phyloP scores from a whole-genome alignment of 2,797 vertebrate genomes.

The Ciconia nigra region DNA sequence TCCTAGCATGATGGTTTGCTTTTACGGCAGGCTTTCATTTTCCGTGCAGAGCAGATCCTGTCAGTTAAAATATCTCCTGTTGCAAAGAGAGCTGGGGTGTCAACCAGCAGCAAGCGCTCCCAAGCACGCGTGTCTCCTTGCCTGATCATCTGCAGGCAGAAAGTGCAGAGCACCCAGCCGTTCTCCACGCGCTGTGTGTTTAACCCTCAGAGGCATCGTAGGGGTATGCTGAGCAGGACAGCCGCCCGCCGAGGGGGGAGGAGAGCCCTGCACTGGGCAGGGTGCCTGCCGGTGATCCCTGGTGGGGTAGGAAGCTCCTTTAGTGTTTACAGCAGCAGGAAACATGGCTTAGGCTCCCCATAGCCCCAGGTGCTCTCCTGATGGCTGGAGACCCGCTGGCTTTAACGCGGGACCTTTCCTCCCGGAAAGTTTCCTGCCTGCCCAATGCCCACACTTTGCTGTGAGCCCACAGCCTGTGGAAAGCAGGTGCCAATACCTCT shows the following conservation, averaged over 20 bases:
- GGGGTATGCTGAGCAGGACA: not conserved
- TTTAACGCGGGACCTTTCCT: not conserved
- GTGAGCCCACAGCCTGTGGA: not conserved
- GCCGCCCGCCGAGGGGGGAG: not conserved
- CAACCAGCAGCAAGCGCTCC: not conserved
- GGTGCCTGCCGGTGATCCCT: rapidly evolving
- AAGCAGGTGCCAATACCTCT: not conserved
- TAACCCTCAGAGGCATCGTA: not conserved
- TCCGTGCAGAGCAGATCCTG: not conserved
- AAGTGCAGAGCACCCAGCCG: not conserved
- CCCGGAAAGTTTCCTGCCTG: not conserved
- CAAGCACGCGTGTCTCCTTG: not conserved
- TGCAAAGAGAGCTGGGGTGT: not conserved
- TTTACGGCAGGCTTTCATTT: not conserved
- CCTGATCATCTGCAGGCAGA: not conserved
- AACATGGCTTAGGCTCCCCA: not conserved
- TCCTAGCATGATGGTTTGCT: rapidly evolving
- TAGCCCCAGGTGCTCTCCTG: not conserved
- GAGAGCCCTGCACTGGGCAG: not conserved
- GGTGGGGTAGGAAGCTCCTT: not conserved
- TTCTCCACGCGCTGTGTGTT: not conserved
- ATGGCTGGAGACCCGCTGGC: not conserved
- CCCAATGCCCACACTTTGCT: rapidly evolving
- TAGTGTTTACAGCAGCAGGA: not conserved
- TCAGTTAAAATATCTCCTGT: not conserved